These are phyloP conservation scores for Buphagus erythrorhynchus DNA, from an alignment of 2,797 vertebrate species.

Conservation along the genomic window DNA sequence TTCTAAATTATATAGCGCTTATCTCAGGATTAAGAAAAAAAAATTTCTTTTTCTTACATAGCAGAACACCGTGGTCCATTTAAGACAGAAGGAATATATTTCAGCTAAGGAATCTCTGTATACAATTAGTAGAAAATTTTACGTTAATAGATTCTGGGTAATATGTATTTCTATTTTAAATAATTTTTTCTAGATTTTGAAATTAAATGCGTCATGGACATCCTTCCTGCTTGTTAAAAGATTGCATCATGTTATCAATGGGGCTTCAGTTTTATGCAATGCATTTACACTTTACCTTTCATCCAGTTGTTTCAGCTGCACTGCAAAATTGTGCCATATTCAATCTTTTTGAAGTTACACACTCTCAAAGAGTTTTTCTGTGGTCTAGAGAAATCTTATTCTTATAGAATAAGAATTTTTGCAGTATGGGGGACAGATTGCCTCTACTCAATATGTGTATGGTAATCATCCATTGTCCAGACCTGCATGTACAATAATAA, in stretches of 20 bases:
- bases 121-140: neutral
- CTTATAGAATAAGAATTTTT: neutral
- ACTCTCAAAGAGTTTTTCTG: neutral
- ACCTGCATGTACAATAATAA: neutral
- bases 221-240: neutral
- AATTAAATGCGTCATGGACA: neutral
- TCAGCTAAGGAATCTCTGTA: neutral
- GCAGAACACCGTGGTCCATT: neutral
- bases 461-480: neutral
- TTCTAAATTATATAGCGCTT: neutral
- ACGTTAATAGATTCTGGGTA: neutral
- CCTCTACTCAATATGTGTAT: neutral
- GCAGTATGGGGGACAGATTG: neutral
- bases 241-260: neutral
- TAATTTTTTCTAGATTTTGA: neutral
- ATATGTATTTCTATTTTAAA: neutral
- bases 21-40: neutral
- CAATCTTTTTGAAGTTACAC: constrained; percentile 16
- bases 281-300: constrained; percentile 2
- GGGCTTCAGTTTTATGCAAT: constrained; percentile 7
- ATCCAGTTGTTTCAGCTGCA: constrained; percentile 28
- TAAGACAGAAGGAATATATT: neutral
- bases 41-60: neutral
- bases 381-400: constrained; percentile 26
- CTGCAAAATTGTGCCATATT: constrained; percentile 37